Evolutionary conservation across 2,797 vertebrate species (phyloP), one percentile per base, ranked within the genome.

Genomic region (Coranthus polyacanthus): DNA sequence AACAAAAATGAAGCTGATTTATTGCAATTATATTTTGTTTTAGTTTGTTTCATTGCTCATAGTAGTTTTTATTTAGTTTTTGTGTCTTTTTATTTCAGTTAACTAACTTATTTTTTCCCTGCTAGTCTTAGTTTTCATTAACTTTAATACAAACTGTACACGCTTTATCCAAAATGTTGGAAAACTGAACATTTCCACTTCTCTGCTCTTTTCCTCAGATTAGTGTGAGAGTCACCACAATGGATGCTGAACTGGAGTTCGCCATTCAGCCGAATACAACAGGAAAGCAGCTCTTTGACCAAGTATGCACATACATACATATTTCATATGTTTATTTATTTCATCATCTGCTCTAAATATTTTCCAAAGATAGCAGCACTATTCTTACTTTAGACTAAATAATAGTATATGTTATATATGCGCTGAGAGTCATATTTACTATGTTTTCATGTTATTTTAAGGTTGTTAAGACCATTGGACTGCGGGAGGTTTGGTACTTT

Each of bases 191-290:
- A 18, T 41, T 42, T 62, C 1, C 1, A 6, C 12, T 54, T 53
- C 8, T 57, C 12, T 60, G 11, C 15, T 80, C 11, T 81, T 56
- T 34, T 50, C 59, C 36, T 72, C 81, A 99, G 98, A 96, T 98
- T 83, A 99, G 97, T 2, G 97, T 99, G 55, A 95, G 96, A 70
- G 98, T 99, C 72, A 98, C 96, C 87, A 99, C 97, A 36, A 97
- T 99, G 98, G 98, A 99, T 70, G 98, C 98, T 3, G 98, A 99
- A 90, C 92, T 99, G 95, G 98, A 99, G 91, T 99, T 99, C 17
- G 96, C 98, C 90, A 99, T 99, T 93, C 97, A 99, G 92, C 96
- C 97, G 38, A 99, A 96, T 56, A 99, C 98, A 54, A 99, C 96
- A 24, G 98, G 98, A 58, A 99, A 99, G 62, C 98, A 99, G 85